Percentiles rank a stretch among this genome's conserved stretches.
phyloP scores from a whole-genome alignment of 2,888 invertebrate species.

The Catocala nupta region DNA sequence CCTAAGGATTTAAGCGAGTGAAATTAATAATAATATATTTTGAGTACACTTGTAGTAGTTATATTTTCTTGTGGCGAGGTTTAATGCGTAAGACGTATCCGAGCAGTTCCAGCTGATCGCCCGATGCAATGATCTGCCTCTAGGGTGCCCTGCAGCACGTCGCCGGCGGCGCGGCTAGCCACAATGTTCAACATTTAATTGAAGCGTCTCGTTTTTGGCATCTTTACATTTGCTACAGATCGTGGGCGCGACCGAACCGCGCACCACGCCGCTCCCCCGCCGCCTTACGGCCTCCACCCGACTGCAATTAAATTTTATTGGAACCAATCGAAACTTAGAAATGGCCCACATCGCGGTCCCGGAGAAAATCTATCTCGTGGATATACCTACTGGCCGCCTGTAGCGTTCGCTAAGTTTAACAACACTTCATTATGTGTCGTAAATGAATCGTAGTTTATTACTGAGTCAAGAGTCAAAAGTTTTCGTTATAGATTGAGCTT shows the following conservation, averaged over 20 bases:
- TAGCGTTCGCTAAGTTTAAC: slow-evolving; percentile 5
- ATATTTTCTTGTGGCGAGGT: too few relatives aligned
- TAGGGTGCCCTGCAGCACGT: too few relatives aligned
- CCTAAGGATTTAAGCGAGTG: too few relatives aligned
- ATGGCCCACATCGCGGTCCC: slow-evolving; percentile 17
- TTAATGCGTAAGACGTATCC: too few relatives aligned
- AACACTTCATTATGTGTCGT: slow-evolving; percentile 1
- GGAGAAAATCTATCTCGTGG: slow-evolving; percentile 39
- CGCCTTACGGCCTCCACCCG: slow-evolving; percentile 5
- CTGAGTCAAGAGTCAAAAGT: too few relatives aligned
- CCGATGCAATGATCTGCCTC: too few relatives aligned
- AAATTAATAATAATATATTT: too few relatives aligned
- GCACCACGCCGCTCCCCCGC: slow-evolving; percentile 11
- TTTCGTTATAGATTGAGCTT: too few relatives aligned
- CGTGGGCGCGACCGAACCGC: slow-evolving; percentile 4
- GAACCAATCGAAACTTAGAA: slow-evolving; percentile 53
- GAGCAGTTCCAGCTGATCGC: too few relatives aligned
- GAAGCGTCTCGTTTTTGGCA: slow-evolving; percentile 50
- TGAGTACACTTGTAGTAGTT: too few relatives aligned
- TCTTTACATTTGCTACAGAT: slow-evolving; percentile 10
- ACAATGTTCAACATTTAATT: slow-evolving; percentile 65
- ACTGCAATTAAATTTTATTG: slow-evolving; percentile 55
- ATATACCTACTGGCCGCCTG: slow-evolving; percentile 3
- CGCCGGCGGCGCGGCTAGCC: slow-evolving; percentile 15
- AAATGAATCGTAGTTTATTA: background rate